Conservation (phyloP, 2,113 vertebrate genomes). For the Marmota flaviventris region DNA sequence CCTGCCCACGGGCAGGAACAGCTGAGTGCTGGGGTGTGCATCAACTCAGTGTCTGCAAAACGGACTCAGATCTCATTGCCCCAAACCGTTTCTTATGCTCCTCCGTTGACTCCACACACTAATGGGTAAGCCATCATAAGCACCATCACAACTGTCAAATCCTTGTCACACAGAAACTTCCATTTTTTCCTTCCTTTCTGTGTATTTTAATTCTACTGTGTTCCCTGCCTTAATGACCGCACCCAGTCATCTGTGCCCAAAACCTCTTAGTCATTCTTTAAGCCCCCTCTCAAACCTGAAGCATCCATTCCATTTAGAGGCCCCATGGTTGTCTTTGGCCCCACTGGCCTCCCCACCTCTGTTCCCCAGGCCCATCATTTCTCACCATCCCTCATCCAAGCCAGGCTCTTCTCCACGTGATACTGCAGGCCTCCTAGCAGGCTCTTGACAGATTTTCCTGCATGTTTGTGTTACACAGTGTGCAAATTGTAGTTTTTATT, state of each 20-base stretch:
- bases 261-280: neutral
- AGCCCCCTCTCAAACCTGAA: neutral
- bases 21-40: fast-evolving
- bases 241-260: neutral
- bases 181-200: neutral
- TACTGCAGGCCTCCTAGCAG: neutral
- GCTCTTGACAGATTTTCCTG: neutral
- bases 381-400: neutral
- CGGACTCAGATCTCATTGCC: neutral
- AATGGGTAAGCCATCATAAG: no score
- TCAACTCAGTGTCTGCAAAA: neutral
- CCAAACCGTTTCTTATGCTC: neutral
- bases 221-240: neutral
- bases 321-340: neutral
- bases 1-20: neutral
- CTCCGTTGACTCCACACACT: neutral
- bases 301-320: no score
- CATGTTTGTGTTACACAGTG: no score
- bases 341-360: fast-evolving
- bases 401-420: fast-evolving
- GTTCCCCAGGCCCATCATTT: neutral
- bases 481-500: neutral
- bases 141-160: neutral
- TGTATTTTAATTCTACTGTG: neutral
- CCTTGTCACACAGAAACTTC: neutral